These are phyloP conservation scores for Archilochus colubris DNA, from an alignment of 2,113 vertebrate species.

Conservation along the genomic window DNA sequence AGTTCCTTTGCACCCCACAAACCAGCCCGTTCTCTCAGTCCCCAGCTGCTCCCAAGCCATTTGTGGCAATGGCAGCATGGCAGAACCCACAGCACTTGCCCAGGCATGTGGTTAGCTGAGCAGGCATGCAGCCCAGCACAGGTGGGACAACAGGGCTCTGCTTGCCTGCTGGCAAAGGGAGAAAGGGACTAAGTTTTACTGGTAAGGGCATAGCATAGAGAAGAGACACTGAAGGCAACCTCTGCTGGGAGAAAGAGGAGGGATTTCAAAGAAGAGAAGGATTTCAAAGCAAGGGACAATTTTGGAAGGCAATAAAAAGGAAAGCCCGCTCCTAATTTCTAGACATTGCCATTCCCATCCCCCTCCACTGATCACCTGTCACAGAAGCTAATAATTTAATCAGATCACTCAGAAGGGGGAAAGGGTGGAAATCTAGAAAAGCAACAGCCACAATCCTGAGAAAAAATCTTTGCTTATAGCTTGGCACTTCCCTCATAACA, in stretches of 20 bases:
- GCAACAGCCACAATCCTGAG: background rate
- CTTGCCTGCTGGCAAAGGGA: background rate
- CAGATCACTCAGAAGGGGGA: background rate
- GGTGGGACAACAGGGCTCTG: background rate
- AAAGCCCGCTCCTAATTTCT: background rate
- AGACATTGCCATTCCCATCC: background rate
- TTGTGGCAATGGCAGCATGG: background rate
- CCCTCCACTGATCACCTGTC: background rate
- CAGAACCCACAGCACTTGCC: rapidly evolving
- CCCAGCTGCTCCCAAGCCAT: constrained; percentile 30
- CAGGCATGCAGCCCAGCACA: background rate
- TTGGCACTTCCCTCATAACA: background rate
- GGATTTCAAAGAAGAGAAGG: background rate
- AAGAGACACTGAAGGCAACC: background rate
- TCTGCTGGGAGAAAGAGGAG: background rate
- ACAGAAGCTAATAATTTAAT: background rate
- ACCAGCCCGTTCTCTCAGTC: background rate
- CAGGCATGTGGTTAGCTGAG: background rate
- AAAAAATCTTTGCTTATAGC: background rate
- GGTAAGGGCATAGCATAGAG: background rate
- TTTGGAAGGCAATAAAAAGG: background rate
- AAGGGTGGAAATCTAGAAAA: background rate
- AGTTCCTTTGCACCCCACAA: background rate
- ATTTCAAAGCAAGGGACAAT: background rate
- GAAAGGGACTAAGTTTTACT: rapidly evolving